Base-by-base conservation (phyloP, 2,797 vertebrate genomes). In the Manis pentadactyla region DNA sequence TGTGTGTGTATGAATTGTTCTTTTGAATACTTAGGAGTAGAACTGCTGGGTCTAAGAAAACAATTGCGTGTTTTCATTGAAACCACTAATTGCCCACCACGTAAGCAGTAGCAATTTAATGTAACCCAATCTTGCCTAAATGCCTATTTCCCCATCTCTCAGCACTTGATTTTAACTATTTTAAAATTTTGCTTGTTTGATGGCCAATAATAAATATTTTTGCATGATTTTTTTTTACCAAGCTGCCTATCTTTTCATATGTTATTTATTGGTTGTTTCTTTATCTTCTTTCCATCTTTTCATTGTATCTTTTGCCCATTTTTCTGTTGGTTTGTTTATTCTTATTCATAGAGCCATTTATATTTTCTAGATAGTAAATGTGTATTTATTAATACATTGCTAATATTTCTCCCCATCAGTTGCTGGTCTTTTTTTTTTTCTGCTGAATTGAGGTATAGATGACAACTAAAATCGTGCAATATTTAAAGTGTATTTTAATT, bases 291-390 rank as follows among this genome's bases (percentile, higher is more conserved):
- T 84, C 31, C 37, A n/a, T 59, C 25, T 75, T 92, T 87, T 69
- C 31, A 92, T 85, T 61, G 46, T 37, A 19, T 49, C 29, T 42
- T 78, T 87, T 53, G 27, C 23, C 69, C 5, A 59, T 21, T 75
- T 82, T 90, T 55, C 11, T 87, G 46, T 79, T 68, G 17, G 11
- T 77, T 83, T 84, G 8, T 69, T 27, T 53, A 49, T 4, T 53
- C n/a, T 69, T 89, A 77, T 75, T 74, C 37, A 31, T 53, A 49
- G 11, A 82, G 46, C 25, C 6, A 10, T 78, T 85, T 37, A 66
- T 55, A 64, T 94, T 96, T 57, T 63, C 66, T 85, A 89, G 51
- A 85, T 37, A 59, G 71, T 89, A 83, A 71, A 34, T 86, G 31
- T 82, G 15, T 78, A 87, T 55, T 95, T 68, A 18, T 92, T 51